These are phyloP conservation scores for Sogatella furcifera DNA, from an alignment of 1,140 invertebrate species.

Conservation along the genomic window DNA sequence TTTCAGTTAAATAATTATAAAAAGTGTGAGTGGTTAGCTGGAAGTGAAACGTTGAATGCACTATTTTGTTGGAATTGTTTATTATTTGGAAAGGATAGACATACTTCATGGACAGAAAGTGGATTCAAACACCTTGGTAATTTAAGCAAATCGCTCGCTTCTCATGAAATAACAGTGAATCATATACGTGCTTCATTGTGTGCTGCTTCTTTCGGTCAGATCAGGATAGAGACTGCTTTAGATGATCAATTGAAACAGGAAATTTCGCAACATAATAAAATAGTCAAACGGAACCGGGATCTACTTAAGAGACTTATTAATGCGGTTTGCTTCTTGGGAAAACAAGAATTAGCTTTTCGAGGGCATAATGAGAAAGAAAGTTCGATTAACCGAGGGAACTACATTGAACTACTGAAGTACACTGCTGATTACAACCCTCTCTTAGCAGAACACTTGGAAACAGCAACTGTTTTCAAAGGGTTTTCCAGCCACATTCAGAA, in stretches of 20 bases:
- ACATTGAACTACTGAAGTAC: conserved; percentile 24
- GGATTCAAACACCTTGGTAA: conserved; percentile 3
- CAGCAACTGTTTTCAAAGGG: background rate
- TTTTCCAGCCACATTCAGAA: background rate
- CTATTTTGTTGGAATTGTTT: conserved; percentile 10
- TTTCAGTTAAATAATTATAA: too few relatives aligned
- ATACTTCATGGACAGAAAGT: background rate
- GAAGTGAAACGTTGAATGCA: background rate
- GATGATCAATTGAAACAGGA: background rate
- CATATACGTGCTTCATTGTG: background rate
- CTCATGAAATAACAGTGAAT: background rate
- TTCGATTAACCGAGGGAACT: conserved; percentile 26
- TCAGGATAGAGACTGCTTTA: background rate
- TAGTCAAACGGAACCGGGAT: conserved; percentile 5
- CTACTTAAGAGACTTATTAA: conserved; percentile 20
- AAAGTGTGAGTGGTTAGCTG: background rate
- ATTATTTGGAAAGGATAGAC: conserved; percentile 4
- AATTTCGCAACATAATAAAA: conserved; percentile 7
- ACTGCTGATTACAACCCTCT: conserved; percentile 19
- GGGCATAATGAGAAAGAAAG: conserved; percentile 24
- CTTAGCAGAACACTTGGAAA: conserved; percentile 16
- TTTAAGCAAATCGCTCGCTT: background rate
- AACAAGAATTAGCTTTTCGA: conserved; percentile 28
- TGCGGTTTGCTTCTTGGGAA: conserved; percentile 24
- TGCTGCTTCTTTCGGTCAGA: too few relatives aligned